These are phyloP conservation scores for Pristionchus exspectatus DNA, from an alignment of 2,888 invertebrate genomes.

Conservation along the genomic window DNA sequence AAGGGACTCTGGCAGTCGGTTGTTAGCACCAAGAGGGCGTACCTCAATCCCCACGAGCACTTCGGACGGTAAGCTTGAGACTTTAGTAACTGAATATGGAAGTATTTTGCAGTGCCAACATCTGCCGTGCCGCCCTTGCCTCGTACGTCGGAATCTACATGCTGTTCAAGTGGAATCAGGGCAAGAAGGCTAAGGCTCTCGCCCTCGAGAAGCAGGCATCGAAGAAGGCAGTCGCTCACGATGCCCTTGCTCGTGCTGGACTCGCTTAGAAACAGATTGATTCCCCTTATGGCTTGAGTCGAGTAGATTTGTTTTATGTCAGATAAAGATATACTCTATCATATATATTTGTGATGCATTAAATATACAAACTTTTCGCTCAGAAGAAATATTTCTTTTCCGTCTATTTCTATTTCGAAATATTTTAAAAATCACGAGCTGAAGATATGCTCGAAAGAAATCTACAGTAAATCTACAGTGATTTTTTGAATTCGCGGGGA, in stretches of 20 bases:
- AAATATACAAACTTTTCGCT: too few relatives aligned
- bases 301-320: slow-evolving; percentile 44
- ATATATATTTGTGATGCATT: too few relatives aligned
- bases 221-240: slow-evolving; percentile 65
- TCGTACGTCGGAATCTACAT: slow-evolving; percentile 74
- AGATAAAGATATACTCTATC: slow-evolving; percentile 46
- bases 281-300: slow-evolving; percentile 47
- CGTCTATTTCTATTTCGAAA: too few relatives aligned
- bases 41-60: slow-evolving; percentile 76
- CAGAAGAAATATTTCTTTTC: too few relatives aligned
- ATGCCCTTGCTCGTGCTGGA: slow-evolving; percentile 68
- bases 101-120: slow-evolving; percentile 66
- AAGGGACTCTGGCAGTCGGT: slow-evolving; percentile 73
- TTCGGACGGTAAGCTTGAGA: slow-evolving; percentile 65
- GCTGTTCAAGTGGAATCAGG: slow-evolving; percentile 73
- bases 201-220: slow-evolving; percentile 62
- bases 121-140: slow-evolving; percentile 74
- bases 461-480: background rate
- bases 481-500: background rate
- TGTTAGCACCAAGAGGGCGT: slow-evolving; percentile 71
- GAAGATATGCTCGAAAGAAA: background rate
- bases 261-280: slow-evolving; percentile 55
- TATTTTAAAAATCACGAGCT: too few relatives aligned
- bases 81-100: background rate
- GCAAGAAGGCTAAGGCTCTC: slow-evolving; percentile 67